phyloP scores from a whole-genome alignment of 1,140 invertebrate species.

The Listronotus bonariensis region DNA sequence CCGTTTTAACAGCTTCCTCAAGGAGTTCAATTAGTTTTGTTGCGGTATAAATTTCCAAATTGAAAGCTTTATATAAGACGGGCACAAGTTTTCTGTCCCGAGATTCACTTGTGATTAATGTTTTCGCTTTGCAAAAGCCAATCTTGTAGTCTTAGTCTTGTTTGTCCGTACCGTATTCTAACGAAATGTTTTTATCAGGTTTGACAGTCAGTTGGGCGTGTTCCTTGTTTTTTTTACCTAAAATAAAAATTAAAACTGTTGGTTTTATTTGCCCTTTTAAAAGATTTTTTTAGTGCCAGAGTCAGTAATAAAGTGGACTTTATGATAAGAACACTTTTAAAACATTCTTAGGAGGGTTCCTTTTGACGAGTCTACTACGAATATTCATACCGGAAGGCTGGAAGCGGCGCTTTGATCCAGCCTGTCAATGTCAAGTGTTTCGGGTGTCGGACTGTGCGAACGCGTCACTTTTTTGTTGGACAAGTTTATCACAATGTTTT shows the following conservation, averaged over 20 bases:
- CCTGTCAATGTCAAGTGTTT: no score
- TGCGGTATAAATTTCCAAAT: constrained; percentile 37
- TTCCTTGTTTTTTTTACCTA: constrained; percentile 15
- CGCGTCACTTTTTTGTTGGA: no score
- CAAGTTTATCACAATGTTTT: no score
- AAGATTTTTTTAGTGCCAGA: no score
- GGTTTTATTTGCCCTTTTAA: neutral
- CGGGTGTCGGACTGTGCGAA: no score
- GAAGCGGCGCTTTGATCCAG: no score
- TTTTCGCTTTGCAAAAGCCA: constrained; percentile 35
- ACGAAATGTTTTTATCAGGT: constrained; percentile 30
- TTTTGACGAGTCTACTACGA: no score
- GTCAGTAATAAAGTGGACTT: no score
- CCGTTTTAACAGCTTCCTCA: constrained; percentile 31
- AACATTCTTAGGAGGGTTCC: no score
- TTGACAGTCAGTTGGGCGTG: constrained; percentile 25
- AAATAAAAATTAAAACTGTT: constrained; percentile 3
- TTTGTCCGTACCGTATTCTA: constrained; percentile 29
- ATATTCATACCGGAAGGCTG: no score
- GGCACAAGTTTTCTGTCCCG: constrained; percentile 37
- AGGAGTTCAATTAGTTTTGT: constrained; percentile 37
- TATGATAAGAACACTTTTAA: no score
- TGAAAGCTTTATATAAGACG: constrained; percentile 41
- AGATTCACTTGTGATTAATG: constrained; percentile 39
- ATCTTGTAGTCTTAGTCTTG: constrained; percentile 32